phyloP scores from a whole-genome alignment of 2,888 invertebrate genomes.

The Parapristionchus giblindavisi region DNA sequence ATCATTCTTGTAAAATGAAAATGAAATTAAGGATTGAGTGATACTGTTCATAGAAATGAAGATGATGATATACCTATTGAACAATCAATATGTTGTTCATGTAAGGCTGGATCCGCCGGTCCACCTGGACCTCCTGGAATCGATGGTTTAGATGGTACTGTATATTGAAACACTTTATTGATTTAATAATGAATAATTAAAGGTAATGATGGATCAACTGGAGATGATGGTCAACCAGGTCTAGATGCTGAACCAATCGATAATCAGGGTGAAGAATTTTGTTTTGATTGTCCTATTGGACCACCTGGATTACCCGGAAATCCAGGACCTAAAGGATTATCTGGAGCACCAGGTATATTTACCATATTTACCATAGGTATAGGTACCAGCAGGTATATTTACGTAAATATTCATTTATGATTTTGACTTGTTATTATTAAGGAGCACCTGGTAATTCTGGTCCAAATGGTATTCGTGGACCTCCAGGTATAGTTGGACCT shows the following conservation, averaged over 20 bases:
- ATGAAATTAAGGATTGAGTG: too few species aligned
- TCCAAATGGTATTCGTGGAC: conserved; percentile 49
- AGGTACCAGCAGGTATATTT: too few species aligned
- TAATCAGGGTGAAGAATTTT: conserved; percentile 49
- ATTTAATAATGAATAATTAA: not conserved
- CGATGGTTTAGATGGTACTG: conserved; percentile 57
- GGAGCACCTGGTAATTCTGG: conserved; percentile 48
- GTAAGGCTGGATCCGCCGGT: conserved; percentile 42
- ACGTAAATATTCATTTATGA: not conserved
- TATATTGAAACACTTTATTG: conserved; percentile 20
- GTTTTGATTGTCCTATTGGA: conserved; percentile 61
- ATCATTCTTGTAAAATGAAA: too few species aligned
- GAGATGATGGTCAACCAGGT: conserved; percentile 54
- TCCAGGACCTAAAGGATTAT: conserved; percentile 51
- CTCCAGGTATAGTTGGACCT: conserved; percentile 47
- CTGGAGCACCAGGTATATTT: conserved; percentile 9
- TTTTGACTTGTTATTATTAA: too few species aligned
- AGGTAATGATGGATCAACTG: conserved; percentile 58
- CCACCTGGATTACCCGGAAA: conserved; percentile 56
- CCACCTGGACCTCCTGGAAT: conserved; percentile 62
- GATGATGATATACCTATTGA: not conserved
- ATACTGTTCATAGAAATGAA: not conserved
- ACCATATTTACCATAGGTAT: not conserved
- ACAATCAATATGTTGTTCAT: conserved; percentile 26
- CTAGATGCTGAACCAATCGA: conserved; percentile 34